Base-by-base conservation (phyloP, 2,113 vertebrate species). In the Grantiella picta region DNA sequence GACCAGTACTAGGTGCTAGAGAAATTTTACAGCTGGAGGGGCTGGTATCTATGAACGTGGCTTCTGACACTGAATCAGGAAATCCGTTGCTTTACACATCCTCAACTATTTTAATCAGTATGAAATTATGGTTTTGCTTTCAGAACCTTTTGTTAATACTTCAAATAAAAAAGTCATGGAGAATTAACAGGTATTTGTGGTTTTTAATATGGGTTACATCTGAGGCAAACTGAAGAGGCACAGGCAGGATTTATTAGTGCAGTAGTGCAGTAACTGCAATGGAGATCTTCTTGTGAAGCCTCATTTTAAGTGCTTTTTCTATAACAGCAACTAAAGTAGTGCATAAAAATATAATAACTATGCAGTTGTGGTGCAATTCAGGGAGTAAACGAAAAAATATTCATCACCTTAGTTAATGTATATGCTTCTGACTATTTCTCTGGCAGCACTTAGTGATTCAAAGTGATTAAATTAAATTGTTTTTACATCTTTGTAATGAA, bases 401-500 rank as follows among this genome's bases (percentile, higher is more conserved):
- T 24, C 38, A 89, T 91, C 80, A 18, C 20, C 33, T 87, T 87
- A 76, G 59, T 78, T 94, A 87, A 87, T 69, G 9, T 59, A 71
- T 64, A 49, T 29, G 79, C 53, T 78, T 82, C 65, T 72, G 45
- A 57, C 80, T 89, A 31, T 90, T 86, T 90, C 49, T 81, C 42
- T 93, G 70, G 19, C 56, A 94, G 47, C 10, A 71, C 19, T 92
- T 89, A 65, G 61, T 97, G 81, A 95, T 72, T 96, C 53, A 80
- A 91, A 82, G 56, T 86, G 42, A 95, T 95, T 91, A 89, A 82
- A 71, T 93, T 75, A 94, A 94, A 94, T 84, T 77, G 22, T 3
- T 91, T 94, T 96, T 92, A 86, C 56, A 70, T 89, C 65, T 94
- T 83, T 73, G 27, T 90, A 71, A 92, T 88, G 94, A 77, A 95